Base-by-base conservation (phyloP, 2,113 vertebrate genomes). In the Urocitellus parryii region DNA sequence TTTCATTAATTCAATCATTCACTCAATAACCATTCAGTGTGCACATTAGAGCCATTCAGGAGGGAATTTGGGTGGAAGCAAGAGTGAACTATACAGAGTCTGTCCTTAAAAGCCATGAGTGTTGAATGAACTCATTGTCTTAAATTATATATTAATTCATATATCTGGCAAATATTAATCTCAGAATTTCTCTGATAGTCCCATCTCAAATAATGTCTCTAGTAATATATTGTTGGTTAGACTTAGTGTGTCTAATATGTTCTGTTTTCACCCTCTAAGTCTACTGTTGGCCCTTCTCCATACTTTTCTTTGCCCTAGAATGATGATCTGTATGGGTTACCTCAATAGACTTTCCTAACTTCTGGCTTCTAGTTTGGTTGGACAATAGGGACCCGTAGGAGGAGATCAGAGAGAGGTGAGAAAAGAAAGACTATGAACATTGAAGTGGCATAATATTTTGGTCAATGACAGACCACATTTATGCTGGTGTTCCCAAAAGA, bases 151-250 rank as follows among this genome's bases (percentile, higher is more conserved):
- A 32, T 63, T 9, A 72, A 65, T 45, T 89, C 45, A 58, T 37
- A 68, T 72, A 51, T 67, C 18, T 95, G 24, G 34, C 0, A 84
- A 95, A 76, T 8, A 94, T 65, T 90, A 29, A 61, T 81, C 34
- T 92, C 73, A 88, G 51, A 83, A 90, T 94, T 90, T 94, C 81
- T 94, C 70, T 90, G 67, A 53, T 8, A 90, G 34, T 61, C 25
- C 29, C 37, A 92, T 39, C 27, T 90, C 25, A 92, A 72, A 90
- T 81, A 93, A 95, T 74, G 4, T 74, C 29, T 86, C 53, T 29
- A 67, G 37, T 83, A 70, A 65, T 29, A 67, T 25, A 61, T 29
- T 73, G 16, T 32, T 89, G 14, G 65, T 90, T 24, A 22, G 53
- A 53, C 45, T 20, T 80, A 10, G 8, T 70, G 8, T 51, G 3